phyloP scores from a whole-genome alignment of 2,113 vertebrate genomes.

The Anser brachyrhynchus region DNA sequence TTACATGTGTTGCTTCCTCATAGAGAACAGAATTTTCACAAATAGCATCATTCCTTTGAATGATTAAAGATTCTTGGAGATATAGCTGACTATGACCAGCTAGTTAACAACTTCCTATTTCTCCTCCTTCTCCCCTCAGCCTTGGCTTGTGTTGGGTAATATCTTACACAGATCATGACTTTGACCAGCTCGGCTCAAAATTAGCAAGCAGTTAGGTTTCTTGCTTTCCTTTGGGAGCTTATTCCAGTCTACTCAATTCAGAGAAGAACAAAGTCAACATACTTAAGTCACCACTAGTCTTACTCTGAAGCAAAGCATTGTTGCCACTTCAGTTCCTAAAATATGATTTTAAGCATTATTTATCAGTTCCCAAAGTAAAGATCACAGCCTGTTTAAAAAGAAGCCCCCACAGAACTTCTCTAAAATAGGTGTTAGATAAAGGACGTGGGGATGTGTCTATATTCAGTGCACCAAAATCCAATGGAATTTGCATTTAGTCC shows the following conservation, averaged over 20 bases:
- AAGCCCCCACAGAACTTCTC: background rate
- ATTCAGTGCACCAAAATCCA: background rate
- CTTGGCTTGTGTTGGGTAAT: background rate
- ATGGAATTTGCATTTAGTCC: background rate
- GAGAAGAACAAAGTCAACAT: background rate
- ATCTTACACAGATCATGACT: background rate
- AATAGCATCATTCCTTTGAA: background rate
- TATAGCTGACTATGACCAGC: background rate
- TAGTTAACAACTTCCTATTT: background rate
- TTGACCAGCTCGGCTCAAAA: background rate
- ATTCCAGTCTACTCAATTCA: background rate
- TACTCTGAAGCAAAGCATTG: background rate
- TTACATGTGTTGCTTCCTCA: background rate
- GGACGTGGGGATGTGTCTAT: background rate
- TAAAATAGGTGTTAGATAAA: background rate
- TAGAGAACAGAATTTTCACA: background rate
- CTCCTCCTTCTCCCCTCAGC: background rate
- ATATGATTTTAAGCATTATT: background rate
- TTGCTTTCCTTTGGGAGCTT: background rate
- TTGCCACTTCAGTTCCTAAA: background rate
- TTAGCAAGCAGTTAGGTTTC: background rate
- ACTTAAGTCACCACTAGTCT: background rate
- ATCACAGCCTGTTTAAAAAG: conserved; percentile 1
- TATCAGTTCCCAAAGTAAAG: background rate
- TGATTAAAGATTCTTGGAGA: background rate